Conservation (phyloP, 2,888 invertebrate genomes). For the Acleris cristana region DNA sequence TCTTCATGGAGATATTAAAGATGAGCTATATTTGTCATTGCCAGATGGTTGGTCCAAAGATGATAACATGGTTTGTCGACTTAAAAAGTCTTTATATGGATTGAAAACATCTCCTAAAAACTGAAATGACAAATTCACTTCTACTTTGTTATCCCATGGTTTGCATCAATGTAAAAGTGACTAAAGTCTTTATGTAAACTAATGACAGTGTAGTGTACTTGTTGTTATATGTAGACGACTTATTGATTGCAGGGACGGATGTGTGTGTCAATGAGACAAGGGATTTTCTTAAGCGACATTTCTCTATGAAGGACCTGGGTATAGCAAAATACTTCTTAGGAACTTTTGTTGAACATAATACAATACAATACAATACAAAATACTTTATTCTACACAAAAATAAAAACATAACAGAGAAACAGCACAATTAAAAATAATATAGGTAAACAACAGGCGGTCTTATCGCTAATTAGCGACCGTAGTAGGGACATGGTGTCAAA, state of each 20-base stretch:
- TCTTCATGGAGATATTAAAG: constrained; percentile 11
- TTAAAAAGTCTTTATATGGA: constrained; percentile 9
- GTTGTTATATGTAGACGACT: not conserved
- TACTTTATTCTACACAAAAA: too few species aligned
- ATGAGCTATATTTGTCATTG: not conserved
- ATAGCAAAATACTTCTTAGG: not conserved
- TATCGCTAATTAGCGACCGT: too few species aligned
- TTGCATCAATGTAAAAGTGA: not conserved
- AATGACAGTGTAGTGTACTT: not conserved
- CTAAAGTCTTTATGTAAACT: not conserved
- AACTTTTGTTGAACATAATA: too few species aligned
- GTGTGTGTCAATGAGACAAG: not conserved
- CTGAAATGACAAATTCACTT: constrained; percentile 5
- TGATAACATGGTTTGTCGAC: not conserved
- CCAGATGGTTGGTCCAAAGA: not conserved
- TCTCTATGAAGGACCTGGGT: not conserved
- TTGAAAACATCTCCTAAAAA: constrained; percentile 4
- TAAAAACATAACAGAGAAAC: too few species aligned
- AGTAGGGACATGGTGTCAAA: too few species aligned
- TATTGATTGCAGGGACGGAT: not conserved
- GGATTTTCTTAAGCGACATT: not conserved
- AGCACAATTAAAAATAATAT: too few species aligned
- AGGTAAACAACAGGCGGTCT: too few species aligned
- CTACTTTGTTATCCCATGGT: not conserved
- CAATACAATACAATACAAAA: too few species aligned